These are phyloP conservation scores for Knipowitschia caucasica DNA, from an alignment of 2,797 vertebrate species.

Conservation along the genomic window DNA sequence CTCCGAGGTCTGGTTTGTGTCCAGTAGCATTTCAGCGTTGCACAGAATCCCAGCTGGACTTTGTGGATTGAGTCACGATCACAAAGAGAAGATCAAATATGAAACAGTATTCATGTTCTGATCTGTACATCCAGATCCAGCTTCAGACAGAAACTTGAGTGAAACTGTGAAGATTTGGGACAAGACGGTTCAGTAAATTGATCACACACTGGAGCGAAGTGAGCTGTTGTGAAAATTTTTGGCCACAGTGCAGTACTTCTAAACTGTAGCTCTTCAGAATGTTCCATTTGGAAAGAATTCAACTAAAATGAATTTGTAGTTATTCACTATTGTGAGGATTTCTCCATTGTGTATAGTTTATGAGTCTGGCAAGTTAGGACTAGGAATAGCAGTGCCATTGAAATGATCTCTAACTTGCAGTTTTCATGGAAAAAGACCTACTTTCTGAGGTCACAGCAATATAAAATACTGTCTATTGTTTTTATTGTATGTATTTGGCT, in stretches of 20 bases:
- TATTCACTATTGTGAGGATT: not conserved
- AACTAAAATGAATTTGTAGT: not conserved
- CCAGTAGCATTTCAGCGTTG: slow-evolving; percentile 35
- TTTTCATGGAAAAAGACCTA: not conserved
- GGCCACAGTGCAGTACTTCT: not conserved
- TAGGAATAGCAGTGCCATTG: not conserved
- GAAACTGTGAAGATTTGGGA: not conserved
- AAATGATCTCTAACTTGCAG: not conserved
- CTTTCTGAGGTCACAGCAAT: not conserved
- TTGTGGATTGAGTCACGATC: slow-evolving; percentile 21
- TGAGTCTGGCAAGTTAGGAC: not conserved
- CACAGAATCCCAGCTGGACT: slow-evolving; percentile 18
- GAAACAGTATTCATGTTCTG: not conserved
- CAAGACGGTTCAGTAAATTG: not conserved
- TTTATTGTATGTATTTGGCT: not conserved
- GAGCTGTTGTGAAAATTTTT: not conserved
- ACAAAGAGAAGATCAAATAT: slow-evolving; percentile 1
- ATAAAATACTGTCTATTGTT: not conserved
- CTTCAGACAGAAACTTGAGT: not conserved
- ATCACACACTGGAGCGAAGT: not conserved
- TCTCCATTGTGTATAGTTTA: not conserved
- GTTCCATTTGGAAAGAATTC: not conserved
- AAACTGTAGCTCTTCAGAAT: not conserved
- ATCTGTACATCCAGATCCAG: not conserved
- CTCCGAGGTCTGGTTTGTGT: slow-evolving; percentile 40